phyloP scores from a whole-genome alignment of 2,888 invertebrate species.

The Andricus curvator region DNA sequence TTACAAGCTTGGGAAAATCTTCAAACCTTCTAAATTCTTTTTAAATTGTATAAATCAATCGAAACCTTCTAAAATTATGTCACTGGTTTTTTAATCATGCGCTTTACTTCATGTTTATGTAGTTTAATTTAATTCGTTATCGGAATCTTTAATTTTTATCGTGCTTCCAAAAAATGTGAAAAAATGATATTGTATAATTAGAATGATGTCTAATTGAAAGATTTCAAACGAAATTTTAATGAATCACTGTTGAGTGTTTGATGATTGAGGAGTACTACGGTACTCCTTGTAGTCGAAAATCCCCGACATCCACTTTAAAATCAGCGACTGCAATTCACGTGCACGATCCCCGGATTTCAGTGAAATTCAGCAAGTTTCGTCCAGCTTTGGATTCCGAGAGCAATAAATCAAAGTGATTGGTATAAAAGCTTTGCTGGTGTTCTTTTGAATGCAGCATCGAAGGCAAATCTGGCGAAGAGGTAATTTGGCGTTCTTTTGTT shows the following conservation, averaged over 20 bases:
- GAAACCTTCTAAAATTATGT: too few species aligned
- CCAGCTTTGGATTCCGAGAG: conserved; percentile 26
- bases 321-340: conserved; percentile 19
- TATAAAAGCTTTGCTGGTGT: conserved; percentile 35
- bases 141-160: too few species aligned
- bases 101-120: too few species aligned
- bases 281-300: conserved; percentile 21
- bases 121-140: too few species aligned
- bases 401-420: conserved; percentile 41
- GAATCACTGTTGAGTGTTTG: not conserved
- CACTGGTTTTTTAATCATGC: too few species aligned
- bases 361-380: conserved; percentile 38
- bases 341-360: conserved; percentile 6
- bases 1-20: too few species aligned
- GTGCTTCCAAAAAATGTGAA: too few species aligned
- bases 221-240: not conserved
- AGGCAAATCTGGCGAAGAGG: conserved; percentile 39
- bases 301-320: conserved; percentile 13
- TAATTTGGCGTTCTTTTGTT: conserved; percentile 39
- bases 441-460: conserved; percentile 41
- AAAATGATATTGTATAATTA: too few species aligned
- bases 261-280: not conserved
- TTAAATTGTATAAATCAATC: too few species aligned
- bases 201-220: too few species aligned
- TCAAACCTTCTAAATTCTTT: too few species aligned